Evolutionary conservation across 1,140 invertebrate species (phyloP).

Genomic region (Procambarus clarkii): DNA sequence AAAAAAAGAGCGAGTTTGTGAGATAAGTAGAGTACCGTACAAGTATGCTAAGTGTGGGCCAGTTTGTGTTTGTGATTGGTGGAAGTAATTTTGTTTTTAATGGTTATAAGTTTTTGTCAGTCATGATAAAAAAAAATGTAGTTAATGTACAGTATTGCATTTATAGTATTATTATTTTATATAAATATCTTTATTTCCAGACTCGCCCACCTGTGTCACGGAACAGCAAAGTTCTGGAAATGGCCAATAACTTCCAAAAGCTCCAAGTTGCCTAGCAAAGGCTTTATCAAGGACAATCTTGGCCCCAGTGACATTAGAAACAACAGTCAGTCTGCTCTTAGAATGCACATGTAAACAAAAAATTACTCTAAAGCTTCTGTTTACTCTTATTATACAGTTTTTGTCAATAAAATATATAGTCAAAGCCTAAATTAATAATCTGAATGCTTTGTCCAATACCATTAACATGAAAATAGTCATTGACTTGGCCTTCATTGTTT

Average conservation of each 20-base stretch:
- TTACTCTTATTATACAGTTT: neutral
- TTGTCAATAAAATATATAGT: neutral
- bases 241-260: constrained; percentile 73
- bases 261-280: constrained; percentile 71
- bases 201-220: constrained; percentile 69
- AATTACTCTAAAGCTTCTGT: neutral
- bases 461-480: neutral
- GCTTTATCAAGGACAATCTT: constrained; percentile 34
- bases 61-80: too few relatives aligned
- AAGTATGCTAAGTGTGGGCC: too few relatives aligned
- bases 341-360: neutral
- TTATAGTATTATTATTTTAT: neutral
- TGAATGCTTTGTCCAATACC: neutral
- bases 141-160: too few relatives aligned
- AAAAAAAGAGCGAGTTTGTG: too few relatives aligned
- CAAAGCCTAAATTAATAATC: neutral
- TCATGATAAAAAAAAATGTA: too few relatives aligned
- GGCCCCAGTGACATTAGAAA: constrained; percentile 6
- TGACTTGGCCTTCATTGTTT: neutral
- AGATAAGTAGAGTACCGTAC: too few relatives aligned
- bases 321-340: neutral
- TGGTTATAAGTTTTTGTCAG: too few relatives aligned
- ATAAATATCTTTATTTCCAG: constrained; percentile 39
- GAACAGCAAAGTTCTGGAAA: constrained; percentile 72
- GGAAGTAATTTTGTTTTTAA: too few relatives aligned